Conservation (phyloP, 23 tunicate genomes). For the Trididemnum miniatum region DNA sequence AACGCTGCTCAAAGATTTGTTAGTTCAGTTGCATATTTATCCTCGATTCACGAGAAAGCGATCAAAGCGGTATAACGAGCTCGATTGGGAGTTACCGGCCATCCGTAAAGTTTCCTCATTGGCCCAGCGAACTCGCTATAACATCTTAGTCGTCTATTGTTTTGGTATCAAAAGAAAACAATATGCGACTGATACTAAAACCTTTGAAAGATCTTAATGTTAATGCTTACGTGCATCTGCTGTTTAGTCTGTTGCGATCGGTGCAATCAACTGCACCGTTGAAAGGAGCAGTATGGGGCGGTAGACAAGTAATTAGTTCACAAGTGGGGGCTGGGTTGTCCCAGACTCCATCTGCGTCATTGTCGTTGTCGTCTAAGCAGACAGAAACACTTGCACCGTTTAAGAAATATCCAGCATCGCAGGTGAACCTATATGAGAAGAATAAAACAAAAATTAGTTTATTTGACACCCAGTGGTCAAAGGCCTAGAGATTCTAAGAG, state of each 20-base stretch:
- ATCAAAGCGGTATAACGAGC: too few species aligned
- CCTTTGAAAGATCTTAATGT: too few species aligned
- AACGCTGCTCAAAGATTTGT: too few species aligned
- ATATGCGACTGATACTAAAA: too few species aligned
- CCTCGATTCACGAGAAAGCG: too few species aligned
- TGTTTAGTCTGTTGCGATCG: constrained; percentile 16
- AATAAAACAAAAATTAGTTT: not conserved
- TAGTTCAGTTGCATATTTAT: too few species aligned
- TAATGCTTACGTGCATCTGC: constrained; percentile 49
- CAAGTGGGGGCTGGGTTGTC: not conserved
- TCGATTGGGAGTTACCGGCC: too few species aligned
- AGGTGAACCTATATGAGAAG: not conserved
- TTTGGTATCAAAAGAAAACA: too few species aligned
- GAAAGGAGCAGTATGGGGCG: constrained; percentile 33
- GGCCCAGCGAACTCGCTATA: too few species aligned
- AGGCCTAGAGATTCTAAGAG: too few species aligned
- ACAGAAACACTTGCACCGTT: not conserved
- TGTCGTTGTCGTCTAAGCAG: not conserved
- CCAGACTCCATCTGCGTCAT: not conserved
- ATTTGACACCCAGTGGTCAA: not conserved
- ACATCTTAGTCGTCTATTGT: too few species aligned
- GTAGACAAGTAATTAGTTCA: constrained; percentile 34
- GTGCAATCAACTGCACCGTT: constrained; percentile 45
- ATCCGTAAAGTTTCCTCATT: too few species aligned
- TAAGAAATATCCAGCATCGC: constrained; percentile 17